phyloP scores from a whole-genome alignment of 2,888 invertebrate genomes.

The Baccha elongata region DNA sequence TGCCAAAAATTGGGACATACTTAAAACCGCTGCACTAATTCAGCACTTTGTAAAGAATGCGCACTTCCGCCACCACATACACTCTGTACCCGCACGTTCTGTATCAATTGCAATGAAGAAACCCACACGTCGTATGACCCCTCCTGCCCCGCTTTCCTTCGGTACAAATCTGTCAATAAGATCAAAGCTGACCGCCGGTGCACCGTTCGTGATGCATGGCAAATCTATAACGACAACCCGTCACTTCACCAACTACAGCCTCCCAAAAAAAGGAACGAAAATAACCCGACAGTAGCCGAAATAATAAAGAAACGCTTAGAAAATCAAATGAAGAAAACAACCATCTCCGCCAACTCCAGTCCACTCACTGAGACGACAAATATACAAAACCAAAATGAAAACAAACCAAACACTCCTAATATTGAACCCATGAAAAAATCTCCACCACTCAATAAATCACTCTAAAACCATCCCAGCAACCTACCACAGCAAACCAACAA shows the following conservation, averaged over 20 bases:
- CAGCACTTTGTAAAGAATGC: slow-evolving; percentile 12
- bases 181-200: slow-evolving; percentile 17
- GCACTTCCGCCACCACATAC: slow-evolving; percentile 21
- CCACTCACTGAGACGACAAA: neutral
- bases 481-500: neutral
- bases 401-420: neutral
- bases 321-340: neutral
- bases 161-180: slow-evolving; percentile 25
- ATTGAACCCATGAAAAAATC: neutral
- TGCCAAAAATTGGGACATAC: slow-evolving; percentile 5
- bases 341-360: neutral
- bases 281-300: neutral
- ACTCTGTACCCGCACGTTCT: too few species aligned
- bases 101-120: too few species aligned
- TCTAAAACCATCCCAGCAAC: too few species aligned
- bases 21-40: slow-evolving; percentile 26
- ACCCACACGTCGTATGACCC: too few species aligned
- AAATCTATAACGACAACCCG: too few species aligned
- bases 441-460: neutral
- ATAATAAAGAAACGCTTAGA: slow-evolving; percentile 14
- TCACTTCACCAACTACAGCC: too few species aligned
- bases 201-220: slow-evolving; percentile 1
- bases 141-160: slow-evolving; percentile 12
- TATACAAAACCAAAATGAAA: neutral
- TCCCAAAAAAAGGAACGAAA: too few species aligned